Evolutionary conservation across 2,888 invertebrate genomes (phyloP), one percentile per base, ranked within the genome.

Genomic region (Anoplius nigerrimus): DNA sequence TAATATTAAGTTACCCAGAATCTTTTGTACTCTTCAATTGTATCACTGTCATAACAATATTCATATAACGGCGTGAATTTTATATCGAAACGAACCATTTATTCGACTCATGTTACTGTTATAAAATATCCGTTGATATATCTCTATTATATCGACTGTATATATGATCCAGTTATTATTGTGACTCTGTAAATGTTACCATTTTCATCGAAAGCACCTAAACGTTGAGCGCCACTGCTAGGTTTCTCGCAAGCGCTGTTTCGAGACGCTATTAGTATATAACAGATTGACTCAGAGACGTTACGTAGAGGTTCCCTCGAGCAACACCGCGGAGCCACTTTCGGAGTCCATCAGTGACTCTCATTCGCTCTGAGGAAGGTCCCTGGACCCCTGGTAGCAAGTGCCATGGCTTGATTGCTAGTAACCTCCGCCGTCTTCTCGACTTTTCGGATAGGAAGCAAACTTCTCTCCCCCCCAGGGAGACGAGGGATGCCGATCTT

Each of bases 371-470:
- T 88, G 90, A 85, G 90, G 89, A 90, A 90, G 89, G 90, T 90
- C 90, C 90, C 89, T 90, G 90, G 90, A 90, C 88, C 86, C 74
- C 82, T 82, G 89, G 87, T 90, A 90, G 90, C 89, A 86, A 90
- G 90, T 90, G 90, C 84, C 89, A 84, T 86, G 86, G 89, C 85
- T 75, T 82, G 70, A 81, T 62, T 64, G 86, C 88, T 87, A 84
- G 82, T 83, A 89, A 86, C 87, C 84, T 85, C 86, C 81, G 76
- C 78, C 82, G 82, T 83, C 84, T 78, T 66, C 78, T 78, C 80
- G 70, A 65, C 53, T 1, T 66, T 56, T 20, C 69, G 43, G 75
- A 81, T 64, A 76, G 77, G 75, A 83, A 71, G 80, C 34, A 34
- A 6, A 34, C 72, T 61, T 57, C 67, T 34, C 34, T 8, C 8